phyloP scores from a whole-genome alignment of 2,888 invertebrate genomes.

The Tipula vernalis region DNA sequence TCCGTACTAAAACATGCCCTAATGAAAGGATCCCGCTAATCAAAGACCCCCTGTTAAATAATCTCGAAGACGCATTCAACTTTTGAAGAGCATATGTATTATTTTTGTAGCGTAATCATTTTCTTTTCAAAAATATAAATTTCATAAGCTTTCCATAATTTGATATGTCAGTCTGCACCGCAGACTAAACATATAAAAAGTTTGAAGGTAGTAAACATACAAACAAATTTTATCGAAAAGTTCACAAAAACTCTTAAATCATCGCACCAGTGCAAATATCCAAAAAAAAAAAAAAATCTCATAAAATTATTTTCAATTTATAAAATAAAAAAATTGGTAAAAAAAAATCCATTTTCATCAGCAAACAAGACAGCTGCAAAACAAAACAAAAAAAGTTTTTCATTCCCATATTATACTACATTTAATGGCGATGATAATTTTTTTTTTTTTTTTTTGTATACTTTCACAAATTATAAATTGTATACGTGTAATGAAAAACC shows the following conservation, averaged over 20 bases:
- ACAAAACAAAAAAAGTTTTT: neutral
- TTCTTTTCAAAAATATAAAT: too few species aligned
- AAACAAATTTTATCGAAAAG: neutral
- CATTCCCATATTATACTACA: neutral
- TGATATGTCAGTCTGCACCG: too few species aligned
- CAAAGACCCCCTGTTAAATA: too few species aligned
- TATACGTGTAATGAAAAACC: neutral
- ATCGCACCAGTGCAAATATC: neutral
- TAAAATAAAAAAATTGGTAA: neutral
- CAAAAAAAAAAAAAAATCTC: neutral
- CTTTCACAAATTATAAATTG: neutral
- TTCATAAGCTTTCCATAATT: too few species aligned
- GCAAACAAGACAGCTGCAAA: neutral
- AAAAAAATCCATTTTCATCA: neutral
- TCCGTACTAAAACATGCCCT: too few species aligned
- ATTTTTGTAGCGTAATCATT: too few species aligned
- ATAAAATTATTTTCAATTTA: neutral
- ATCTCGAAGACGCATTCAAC: too few species aligned
- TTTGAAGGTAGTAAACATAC: neutral
- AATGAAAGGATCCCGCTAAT: too few species aligned
- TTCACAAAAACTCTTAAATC: neutral
- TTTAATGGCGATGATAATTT: neutral
- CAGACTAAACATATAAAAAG: too few species aligned
- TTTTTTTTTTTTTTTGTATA: neutral
- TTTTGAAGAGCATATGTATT: too few species aligned